Evolutionary conservation across 2,888 invertebrate species (phyloP), one percentile per base, ranked within the genome.

Genomic region (Masnerella sp.): DNA sequence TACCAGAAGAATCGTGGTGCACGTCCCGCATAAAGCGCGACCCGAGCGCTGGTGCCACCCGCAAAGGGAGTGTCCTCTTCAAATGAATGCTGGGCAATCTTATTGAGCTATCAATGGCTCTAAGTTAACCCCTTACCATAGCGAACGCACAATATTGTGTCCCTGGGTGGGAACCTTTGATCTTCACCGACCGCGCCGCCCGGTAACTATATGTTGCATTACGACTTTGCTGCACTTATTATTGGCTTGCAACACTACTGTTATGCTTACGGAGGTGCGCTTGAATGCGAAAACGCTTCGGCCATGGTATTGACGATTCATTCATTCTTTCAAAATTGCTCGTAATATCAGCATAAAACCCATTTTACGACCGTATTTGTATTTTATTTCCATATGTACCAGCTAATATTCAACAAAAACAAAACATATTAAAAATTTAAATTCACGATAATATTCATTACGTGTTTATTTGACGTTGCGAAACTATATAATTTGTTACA

Each of bases 61-160:
- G 74, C 76, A 70, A 76, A 78, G 79, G 80, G 81, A 81, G 81
- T 81, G 80, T 79, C 80, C 59, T 59, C 59, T 40, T 56, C 67
- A 75, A 75, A 81, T 80, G 81, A 81, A 82, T 82, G 78, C 78
- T 78, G 78, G 77, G 78, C 80, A 80, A 82, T 81, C 83, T 83
- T 82, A 84, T 84, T 84, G 84, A 84, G 83, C 84, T 84, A 84
- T 84, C 84, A 84, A 82, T 83, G 80, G 77, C 77, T 68, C 79
- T 73, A 80, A 80, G 79, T 81, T 81, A 72, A 82, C 82, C 82
- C 82, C 79, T 80, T 78, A 78, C 80, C 80, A 78, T 77, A 74
- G 75, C 79, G 78, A 75, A 78, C 78, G 78, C 77, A 77, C 80
- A 77, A 74, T 77, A 73, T 74, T 69, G 73, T 75, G 69, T 75